Evolutionary conservation across 2,113 vertebrate genomes (phyloP).

Genomic region (Neoarius graeffei): DNA sequence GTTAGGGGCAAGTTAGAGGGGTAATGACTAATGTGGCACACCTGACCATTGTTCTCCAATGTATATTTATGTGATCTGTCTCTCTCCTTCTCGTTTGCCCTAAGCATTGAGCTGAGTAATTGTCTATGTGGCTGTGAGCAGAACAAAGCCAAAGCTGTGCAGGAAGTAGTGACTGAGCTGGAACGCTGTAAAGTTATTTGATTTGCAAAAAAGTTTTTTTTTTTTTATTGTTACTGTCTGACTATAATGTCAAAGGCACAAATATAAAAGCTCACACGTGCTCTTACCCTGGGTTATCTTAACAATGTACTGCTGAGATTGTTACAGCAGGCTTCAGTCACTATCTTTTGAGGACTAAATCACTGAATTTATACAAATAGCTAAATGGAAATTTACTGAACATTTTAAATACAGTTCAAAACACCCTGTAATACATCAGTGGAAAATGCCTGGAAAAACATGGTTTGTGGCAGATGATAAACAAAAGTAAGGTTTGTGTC

Average conservation of each 20-base stretch:
- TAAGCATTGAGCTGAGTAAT: neutral
- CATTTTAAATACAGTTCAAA: neutral
- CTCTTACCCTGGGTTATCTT: neutral
- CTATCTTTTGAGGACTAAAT: neutral
- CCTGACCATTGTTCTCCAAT: neutral
- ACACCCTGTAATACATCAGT: neutral
- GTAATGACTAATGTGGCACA: neutral
- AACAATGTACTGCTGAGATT: neutral
- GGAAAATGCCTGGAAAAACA: neutral
- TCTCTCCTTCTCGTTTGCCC: neutral
- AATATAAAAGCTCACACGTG: neutral
- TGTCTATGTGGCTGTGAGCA: neutral
- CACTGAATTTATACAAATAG: neutral
- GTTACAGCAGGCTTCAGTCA: neutral
- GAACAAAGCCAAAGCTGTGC: constrained; percentile 1
- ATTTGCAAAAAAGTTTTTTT: neutral
- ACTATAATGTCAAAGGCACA: neutral
- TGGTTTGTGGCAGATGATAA: too few species aligned
- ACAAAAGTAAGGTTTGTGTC: too few species aligned
- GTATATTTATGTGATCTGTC: neutral
- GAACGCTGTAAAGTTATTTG: neutral
- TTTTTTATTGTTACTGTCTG: neutral
- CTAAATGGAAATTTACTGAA: neutral
- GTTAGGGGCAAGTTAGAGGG: neutral
- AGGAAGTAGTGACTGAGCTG: neutral